These are phyloP conservation scores for Meandrina meandrites DNA, from an alignment of 92 coral and sea anemone genomes.

Conservation along the genomic window DNA sequence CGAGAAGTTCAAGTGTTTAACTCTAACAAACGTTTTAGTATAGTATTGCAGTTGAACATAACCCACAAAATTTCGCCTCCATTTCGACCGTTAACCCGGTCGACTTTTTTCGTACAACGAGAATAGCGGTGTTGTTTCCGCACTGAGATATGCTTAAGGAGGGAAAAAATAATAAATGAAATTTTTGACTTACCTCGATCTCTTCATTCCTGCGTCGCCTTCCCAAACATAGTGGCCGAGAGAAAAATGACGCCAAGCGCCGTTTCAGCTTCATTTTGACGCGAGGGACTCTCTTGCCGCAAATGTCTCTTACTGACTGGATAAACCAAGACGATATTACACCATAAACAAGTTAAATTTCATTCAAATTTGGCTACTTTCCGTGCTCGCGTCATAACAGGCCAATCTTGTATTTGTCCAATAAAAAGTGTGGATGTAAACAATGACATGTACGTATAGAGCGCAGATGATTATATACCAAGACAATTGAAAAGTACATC, in stretches of 20 bases:
- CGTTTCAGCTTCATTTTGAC: constrained; percentile 16
- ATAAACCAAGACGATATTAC: constrained; percentile 4
- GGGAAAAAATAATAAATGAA: neutral
- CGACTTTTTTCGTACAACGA: neutral
- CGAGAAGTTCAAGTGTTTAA: neutral
- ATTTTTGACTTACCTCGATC: constrained; percentile 8
- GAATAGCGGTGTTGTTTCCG: neutral
- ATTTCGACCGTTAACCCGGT: neutral
- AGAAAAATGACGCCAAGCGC: constrained; percentile 19
- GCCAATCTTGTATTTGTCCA: neutral
- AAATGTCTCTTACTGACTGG: neutral
- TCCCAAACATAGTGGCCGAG: constrained; percentile 13
- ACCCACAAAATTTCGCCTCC: neutral
- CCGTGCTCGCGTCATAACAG: neutral
- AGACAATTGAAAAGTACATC: neutral
- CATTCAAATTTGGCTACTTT: constrained; percentile 4
- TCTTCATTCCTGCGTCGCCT: neutral
- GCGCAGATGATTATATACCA: neutral
- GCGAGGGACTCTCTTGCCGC: neutral
- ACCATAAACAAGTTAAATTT: constrained; percentile 9
- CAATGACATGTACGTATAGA: constrained; percentile 2
- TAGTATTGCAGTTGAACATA: neutral
- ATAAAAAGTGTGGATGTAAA: constrained; percentile 13
- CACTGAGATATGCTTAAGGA: neutral
- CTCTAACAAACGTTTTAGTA: neutral